phyloP scores from a whole-genome alignment of 1,140 invertebrate species.

The Bombyx mori region DNA sequence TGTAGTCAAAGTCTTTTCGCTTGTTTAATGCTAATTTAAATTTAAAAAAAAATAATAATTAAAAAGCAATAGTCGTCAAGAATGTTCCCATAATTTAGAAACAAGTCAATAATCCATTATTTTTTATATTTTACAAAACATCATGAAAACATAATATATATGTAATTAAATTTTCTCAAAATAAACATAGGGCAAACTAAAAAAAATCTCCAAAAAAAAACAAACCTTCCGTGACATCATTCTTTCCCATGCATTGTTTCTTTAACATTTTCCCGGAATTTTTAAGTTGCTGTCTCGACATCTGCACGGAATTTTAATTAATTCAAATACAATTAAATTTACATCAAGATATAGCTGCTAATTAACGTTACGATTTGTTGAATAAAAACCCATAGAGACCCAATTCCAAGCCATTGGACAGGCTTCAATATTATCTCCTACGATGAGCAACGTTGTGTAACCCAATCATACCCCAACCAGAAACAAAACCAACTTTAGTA shows the following conservation, averaged over 20 bases:
- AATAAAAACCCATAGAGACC: too few species aligned
- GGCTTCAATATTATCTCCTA: too few species aligned
- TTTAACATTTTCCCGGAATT: conserved; percentile 35
- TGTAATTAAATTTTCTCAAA: conserved; percentile 6
- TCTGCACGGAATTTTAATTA: conserved; percentile 17
- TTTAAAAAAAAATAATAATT: too few species aligned
- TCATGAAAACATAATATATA: background rate
- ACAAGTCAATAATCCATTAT: too few species aligned
- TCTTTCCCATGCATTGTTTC: conserved; percentile 49
- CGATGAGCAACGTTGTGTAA: too few species aligned
- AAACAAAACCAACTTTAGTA: too few species aligned
- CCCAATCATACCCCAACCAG: too few species aligned
- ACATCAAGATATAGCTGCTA: background rate
- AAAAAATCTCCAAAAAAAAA: background rate
- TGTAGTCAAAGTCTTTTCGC: too few species aligned
- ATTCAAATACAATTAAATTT: conserved; percentile 15
- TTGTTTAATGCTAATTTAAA: too few species aligned
- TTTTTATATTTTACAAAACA: background rate
- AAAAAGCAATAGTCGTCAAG: too few species aligned
- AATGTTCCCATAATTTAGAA: too few species aligned
- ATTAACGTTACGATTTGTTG: background rate
- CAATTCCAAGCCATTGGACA: too few species aligned
- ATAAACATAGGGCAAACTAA: background rate
- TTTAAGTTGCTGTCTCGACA: conserved; percentile 45
- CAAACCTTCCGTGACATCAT: conserved; percentile 46